Percentiles rank a stretch among this genome's conserved stretches.
These are phyloP conservation scores for Ochlodes sylvanus DNA, from an alignment of 2,888 invertebrate genomes.

Conservation along the genomic window DNA sequence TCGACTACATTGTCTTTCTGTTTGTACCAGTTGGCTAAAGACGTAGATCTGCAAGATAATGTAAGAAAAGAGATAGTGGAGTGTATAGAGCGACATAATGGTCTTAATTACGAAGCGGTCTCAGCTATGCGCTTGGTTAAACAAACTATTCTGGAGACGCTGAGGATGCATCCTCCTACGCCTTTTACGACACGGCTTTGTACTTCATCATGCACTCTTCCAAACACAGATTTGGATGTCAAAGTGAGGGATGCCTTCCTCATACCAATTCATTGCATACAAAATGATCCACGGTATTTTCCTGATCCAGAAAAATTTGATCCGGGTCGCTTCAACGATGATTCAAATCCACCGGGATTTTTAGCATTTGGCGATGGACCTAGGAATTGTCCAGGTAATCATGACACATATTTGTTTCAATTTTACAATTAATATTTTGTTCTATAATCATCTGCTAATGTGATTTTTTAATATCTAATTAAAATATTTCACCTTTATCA, in stretches of 20 bases:
- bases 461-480: background rate
- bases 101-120: conserved; percentile 72
- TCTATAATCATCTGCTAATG: background rate
- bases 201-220: conserved; percentile 66
- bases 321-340: conserved; percentile 69
- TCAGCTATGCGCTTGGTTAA: conserved; percentile 66
- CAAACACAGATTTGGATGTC: conserved; percentile 61
- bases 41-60: conserved; percentile 67
- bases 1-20: conserved; percentile 77
- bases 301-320: conserved; percentile 74
- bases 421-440: background rate
- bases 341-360: conserved; percentile 67
- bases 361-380: conserved; percentile 78
- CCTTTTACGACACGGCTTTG: conserved; percentile 76
- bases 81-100: conserved; percentile 60
- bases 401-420: conserved; percentile 10
- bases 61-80: conserved; percentile 67
- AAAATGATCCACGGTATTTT: conserved; percentile 69
- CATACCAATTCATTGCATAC: conserved; percentile 74
- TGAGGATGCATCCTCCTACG: conserved; percentile 75
- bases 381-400: conserved; percentile 75
- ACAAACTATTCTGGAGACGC: conserved; percentile 67
- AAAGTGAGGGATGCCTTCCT: conserved; percentile 69
- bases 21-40: conserved; percentile 75
- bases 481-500: background rate